These are phyloP conservation scores for Alcedo quadribrachys DNA, from an alignment of 2,797 vertebrate genomes.

Conservation along the genomic window DNA sequence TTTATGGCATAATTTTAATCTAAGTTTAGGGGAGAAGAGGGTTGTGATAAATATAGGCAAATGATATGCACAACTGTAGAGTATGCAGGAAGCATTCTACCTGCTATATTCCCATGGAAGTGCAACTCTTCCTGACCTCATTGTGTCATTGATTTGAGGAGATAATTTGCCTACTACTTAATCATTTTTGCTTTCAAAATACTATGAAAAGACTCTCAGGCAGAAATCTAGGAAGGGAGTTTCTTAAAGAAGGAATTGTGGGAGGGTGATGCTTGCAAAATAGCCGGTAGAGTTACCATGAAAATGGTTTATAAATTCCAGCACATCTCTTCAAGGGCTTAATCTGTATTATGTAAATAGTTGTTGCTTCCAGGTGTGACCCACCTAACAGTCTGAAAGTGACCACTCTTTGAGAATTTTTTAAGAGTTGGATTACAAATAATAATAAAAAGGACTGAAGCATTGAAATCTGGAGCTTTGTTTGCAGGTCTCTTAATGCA, in stretches of 20 bases:
- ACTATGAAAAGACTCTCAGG: not conserved
- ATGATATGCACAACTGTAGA: not conserved
- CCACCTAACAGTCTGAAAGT: conserved; percentile 46
- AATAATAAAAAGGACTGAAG: conserved; percentile 21
- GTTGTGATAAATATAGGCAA: not conserved
- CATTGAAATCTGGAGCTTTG: conserved; percentile 23
- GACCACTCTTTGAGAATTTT: conserved; percentile 26
- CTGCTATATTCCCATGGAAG: not conserved
- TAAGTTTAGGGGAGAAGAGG: not conserved
- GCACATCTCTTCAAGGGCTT: not conserved
- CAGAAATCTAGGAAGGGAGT: not conserved
- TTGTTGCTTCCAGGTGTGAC: conserved; percentile 43
- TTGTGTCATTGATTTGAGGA: conserved; percentile 30
- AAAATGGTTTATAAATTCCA: conserved; percentile 12
- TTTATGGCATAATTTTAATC: not conserved
- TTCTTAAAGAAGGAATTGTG: not conserved
- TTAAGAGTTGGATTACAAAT: conserved; percentile 60
- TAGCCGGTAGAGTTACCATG: not conserved
- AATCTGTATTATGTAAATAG: conserved; percentile 44
- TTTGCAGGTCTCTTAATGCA: conserved; percentile 39
- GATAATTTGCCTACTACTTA: conserved; percentile 1
- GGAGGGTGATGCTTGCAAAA: not conserved
- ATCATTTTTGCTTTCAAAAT: not conserved
- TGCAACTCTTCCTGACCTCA: conserved; percentile 7
- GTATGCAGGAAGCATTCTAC: not conserved